phyloP scores from a whole-genome alignment of 1,140 invertebrate species.

The Pantala flavescens region DNA sequence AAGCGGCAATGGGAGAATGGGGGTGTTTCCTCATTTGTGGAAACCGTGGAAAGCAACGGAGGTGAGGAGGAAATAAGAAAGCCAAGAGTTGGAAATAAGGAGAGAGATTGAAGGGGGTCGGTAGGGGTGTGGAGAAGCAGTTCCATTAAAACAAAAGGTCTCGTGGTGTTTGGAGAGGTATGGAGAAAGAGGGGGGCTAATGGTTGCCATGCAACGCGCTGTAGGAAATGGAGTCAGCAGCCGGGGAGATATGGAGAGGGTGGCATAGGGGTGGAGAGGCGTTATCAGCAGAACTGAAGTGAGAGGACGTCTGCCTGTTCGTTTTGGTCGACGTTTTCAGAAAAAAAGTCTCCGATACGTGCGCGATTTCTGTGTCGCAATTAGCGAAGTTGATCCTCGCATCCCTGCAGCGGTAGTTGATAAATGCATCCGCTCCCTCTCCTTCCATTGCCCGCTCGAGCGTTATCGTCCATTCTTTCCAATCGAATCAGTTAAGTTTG shows the following conservation, averaged over 20 bases:
- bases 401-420: too few relatives aligned
- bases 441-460: too few relatives aligned
- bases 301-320: too few relatives aligned
- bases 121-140: background rate
- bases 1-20: too few relatives aligned
- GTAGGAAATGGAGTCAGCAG: background rate
- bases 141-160: slow-evolving; percentile 1
- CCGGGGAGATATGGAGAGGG: background rate
- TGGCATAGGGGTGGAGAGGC: background rate
- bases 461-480: too few relatives aligned
- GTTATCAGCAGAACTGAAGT: too few relatives aligned
- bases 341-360: too few relatives aligned
- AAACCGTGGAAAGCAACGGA: background rate
- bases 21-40: background rate
- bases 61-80: background rate
- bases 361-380: too few relatives aligned
- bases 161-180: background rate
- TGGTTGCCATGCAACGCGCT: background rate
- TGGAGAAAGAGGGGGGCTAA: background rate
- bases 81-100: background rate
- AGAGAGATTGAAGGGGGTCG: background rate
- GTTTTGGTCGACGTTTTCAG: too few relatives aligned
- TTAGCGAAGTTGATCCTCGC: too few relatives aligned
- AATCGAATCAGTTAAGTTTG: too few relatives aligned
- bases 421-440: too few relatives aligned